Base-by-base conservation (phyloP, 2,888 invertebrate species). In the Azorinus chamasolen region DNA sequence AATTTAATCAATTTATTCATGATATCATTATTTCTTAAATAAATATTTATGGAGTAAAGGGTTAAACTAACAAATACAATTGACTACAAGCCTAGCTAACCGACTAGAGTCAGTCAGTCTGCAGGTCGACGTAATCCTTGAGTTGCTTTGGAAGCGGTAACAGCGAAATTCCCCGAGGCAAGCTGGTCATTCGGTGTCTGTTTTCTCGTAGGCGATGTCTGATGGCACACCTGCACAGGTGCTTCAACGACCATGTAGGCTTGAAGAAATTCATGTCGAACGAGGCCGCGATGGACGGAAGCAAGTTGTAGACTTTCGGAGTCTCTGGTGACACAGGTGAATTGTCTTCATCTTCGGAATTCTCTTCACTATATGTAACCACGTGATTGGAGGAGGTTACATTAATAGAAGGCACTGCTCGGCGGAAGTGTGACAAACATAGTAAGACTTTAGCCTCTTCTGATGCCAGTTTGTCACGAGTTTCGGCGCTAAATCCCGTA, bases 141-240 rank as follows among this genome's bases (percentile, higher is more conserved):
- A 86, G 27, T n/a, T 61, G 59, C 20, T 48, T 50, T 5, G 86
- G 86, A 20, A 86, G 41, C 8, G 86, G 84, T 14, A 86, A 66
- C 3, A 24, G 16, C 1, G 62, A 43, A 8, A 84, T 82, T 25
- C 71, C 59, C 46, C 64, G 57, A 12, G 84, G 86, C 22, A 85
- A 43, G 48, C 75, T 81, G 43, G 50, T 22, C 4, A 46, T 37
- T 6, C 39, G 48, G 12, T 43, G 50, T 25, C 18, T 46, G 18
- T 55, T 70, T 8, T 46, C 24, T 18, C 61, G 39, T 1, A 81
- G 27, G 25, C n/a, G 27, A 24, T 58, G n/a, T 16, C 86, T 45
- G 10, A 86, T 72, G 12, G 71, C 57, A 59, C 75, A 75, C 18
- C 84, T 58, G 54, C 82, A 82, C 2, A 80, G 46, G 37, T 86